These are phyloP conservation scores for Oenanthe melanoleuca DNA, from an alignment of 2,113 vertebrate genomes.

Conservation along the genomic window DNA sequence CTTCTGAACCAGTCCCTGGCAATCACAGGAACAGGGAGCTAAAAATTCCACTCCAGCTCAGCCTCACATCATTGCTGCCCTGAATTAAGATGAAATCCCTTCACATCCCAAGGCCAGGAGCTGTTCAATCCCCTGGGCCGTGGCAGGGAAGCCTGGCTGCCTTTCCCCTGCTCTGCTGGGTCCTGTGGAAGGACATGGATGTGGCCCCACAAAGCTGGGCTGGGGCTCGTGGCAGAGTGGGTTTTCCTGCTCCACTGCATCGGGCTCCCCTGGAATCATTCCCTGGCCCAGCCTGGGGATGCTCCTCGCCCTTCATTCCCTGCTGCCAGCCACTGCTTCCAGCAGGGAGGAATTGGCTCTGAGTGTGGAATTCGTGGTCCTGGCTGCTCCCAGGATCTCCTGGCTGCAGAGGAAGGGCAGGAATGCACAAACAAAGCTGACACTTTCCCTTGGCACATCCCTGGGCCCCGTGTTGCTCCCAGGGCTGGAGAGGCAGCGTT, in stretches of 20 bases:
- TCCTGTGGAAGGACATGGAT: background rate
- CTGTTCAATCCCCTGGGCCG: background rate
- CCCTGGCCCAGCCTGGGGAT: background rate
- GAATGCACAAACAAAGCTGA: background rate
- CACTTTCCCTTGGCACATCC: background rate
- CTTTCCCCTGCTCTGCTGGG: background rate
- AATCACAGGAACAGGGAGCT: background rate
- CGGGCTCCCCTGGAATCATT: background rate
- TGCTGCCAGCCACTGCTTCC: background rate
- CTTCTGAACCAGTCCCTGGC: background rate
- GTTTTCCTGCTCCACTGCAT: background rate
- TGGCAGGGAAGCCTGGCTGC: background rate
- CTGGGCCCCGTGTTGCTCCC: background rate
- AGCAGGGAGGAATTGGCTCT: background rate
- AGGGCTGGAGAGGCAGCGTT: background rate
- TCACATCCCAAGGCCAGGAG: background rate
- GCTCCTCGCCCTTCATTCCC: background rate
- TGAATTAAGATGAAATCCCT: slow-evolving; percentile 10
- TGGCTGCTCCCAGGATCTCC: background rate
- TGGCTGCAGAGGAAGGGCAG: background rate
- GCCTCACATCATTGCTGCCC: background rate
- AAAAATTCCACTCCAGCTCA: background rate
- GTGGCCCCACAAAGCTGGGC: background rate
- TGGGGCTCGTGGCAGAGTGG: background rate
- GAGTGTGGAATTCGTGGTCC: background rate